These are phyloP conservation scores for Clusia tigrina DNA, from an alignment of 2,888 invertebrate genomes.

Conservation along the genomic window DNA sequence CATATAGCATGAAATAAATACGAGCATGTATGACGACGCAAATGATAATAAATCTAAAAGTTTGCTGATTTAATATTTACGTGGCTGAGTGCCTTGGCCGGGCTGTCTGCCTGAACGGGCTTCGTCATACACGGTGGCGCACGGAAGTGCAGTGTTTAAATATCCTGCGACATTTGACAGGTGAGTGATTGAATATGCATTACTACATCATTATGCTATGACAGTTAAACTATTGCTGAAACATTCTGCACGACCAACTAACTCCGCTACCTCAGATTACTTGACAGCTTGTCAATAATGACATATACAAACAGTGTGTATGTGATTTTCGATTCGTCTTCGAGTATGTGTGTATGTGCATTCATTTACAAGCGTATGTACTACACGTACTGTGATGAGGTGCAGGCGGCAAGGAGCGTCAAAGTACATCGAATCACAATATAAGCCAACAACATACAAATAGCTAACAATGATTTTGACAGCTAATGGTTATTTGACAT, in stretches of 20 bases:
- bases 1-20: no score
- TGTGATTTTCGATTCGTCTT: not conserved
- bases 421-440: not conserved
- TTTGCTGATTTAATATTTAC: no score
- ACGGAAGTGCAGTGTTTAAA: conserved; percentile 1
- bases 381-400: not conserved
- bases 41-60: no score
- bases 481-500: conserved; percentile 33
- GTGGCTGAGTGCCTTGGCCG: no score
- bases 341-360: not conserved
- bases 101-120: no score
- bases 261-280: conserved; percentile 29
- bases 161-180: conserved; percentile 31
- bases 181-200: conserved; percentile 39
- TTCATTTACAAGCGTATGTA: not conserved
- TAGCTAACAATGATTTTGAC: conserved; percentile 27
- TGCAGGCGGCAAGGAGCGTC: not conserved
- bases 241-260: conserved; percentile 13
- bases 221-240: conserved; percentile 36
- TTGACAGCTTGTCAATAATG: conserved; percentile 40
- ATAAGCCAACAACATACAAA: conserved; percentile 23
- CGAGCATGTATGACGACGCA: no score
- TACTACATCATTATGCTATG: conserved; percentile 35
- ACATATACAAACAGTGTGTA: conserved; percentile 26
- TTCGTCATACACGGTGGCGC: no score